Base-by-base conservation (phyloP, 2,797 vertebrate genomes). In the Astyanax mexicanus region DNA sequence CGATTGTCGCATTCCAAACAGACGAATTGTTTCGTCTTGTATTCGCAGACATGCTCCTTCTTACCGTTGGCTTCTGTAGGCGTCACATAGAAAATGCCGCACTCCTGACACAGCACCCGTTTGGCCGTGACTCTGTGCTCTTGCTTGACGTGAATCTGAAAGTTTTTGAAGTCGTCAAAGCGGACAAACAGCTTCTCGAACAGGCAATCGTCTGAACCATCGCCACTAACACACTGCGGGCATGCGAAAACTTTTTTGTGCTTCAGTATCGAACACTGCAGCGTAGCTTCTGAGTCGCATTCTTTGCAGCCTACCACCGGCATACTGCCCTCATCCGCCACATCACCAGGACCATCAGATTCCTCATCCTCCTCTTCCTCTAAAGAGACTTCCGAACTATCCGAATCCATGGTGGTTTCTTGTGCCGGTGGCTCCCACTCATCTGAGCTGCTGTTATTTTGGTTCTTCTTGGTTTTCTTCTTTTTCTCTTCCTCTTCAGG, bases 11-110 rank as follows among this genome's bases (percentile, higher is more conserved):
- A 57, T 54, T 13, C 32, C 25, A 13, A 6, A 57, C 54, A 57
- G 5, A 32, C 13, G 27, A 57, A 7, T 23, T 27, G 54, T 15
- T 57, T 57, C 0, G 54, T 57, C 54, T 57, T 57, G 27, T 57
- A n/a, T 25, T 57, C 54, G 27, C 54, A 57, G 12, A 57, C 54
- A 6, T 57, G 54, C 54, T 57, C 23, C 25, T 57, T 57, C 54
- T 32, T 27, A 12, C 54, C 54, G 7, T 57, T 57, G 1, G 7
- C 49, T 19, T 57, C 54, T 1, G 54, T 57, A 25, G 54, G 54
- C 8, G 32, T 57, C 23, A 27, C 4, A 6, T 27, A 27, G 15
- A 57, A 57, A 3, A 57, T 12, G 13, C 54, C 27, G 27, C 54
- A 57, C 11, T 57, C 54, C 27, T 27, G 27, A 17, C 54, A 57